Conservation (phyloP, 1,140 invertebrate species). For the Drosophila dunni region DNA sequence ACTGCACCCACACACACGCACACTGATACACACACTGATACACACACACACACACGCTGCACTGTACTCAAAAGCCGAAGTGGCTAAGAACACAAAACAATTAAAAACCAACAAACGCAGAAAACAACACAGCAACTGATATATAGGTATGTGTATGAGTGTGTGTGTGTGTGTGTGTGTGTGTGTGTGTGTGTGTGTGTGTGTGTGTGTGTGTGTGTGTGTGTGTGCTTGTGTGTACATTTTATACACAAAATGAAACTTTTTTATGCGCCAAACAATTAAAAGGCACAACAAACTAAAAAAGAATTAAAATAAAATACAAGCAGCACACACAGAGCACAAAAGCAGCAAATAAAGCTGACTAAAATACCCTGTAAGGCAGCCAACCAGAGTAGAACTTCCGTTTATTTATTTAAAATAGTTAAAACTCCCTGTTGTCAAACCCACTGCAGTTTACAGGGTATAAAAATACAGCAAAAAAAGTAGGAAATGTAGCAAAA, state of each 20-base stretch:
- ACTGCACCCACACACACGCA: slow-evolving; percentile 53
- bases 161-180: slow-evolving; percentile 22
- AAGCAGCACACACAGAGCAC: slow-evolving; percentile 38
- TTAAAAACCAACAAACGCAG: slow-evolving; percentile 79
- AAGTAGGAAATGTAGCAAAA: slow-evolving; percentile 37
- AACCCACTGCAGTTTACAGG: slow-evolving; percentile 1
- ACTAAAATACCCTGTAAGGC: slow-evolving; percentile 11
- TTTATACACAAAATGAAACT: slow-evolving; percentile 76
- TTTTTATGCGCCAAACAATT: slow-evolving; percentile 80
- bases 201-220: slow-evolving; percentile 13
- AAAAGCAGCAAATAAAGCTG: background rate
- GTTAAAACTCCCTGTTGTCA: background rate
- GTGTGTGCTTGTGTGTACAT: slow-evolving; percentile 40
- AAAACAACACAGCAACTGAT: slow-evolving; percentile 41
- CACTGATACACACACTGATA: slow-evolving; percentile 14
- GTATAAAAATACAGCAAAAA: slow-evolving; percentile 15
- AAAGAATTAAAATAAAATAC: slow-evolving; percentile 73
- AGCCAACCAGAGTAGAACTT: background rate
- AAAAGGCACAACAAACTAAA: slow-evolving; percentile 74
- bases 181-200: slow-evolving; percentile 14
- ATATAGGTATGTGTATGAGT: background rate
- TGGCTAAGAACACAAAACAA: slow-evolving; percentile 82
- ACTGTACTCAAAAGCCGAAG: slow-evolving; percentile 77
- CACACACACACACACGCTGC: slow-evolving; percentile 56
- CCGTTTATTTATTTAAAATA: background rate